A percentile compares a stretch with the other conserved stretches of the same genome.
These are phyloP conservation scores for Musca vetustissima DNA, from an alignment of 1,140 invertebrate species.

Conservation along the genomic window DNA sequence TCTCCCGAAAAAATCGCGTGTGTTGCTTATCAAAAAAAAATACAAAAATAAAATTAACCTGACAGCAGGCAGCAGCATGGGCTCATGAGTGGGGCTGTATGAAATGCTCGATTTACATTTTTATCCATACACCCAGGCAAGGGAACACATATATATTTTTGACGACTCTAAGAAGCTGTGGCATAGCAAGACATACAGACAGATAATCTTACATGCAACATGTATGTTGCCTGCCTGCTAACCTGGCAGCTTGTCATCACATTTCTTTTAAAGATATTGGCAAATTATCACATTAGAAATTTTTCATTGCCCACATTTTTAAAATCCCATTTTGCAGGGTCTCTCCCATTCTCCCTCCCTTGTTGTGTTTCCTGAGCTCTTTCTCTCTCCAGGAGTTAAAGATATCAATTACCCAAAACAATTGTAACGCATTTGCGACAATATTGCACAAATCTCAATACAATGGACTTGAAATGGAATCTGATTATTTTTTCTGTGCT, in stretches of 20 bases:
- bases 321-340: too few species aligned
- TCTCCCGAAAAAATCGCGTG: slow-evolving; percentile 8
- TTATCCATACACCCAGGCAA: too few species aligned
- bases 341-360: too few species aligned
- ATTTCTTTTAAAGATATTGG: too few species aligned
- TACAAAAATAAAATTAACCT: too few species aligned
- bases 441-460: neutral
- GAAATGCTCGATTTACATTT: slow-evolving; percentile 18
- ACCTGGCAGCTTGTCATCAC: too few species aligned
- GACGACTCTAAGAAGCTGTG: neutral
- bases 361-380: too few species aligned
- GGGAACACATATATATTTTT: slow-evolving; percentile 14
- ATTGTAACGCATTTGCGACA: neutral
- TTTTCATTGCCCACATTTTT: too few species aligned
- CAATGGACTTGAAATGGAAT: neutral
- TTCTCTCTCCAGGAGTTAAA: neutral
- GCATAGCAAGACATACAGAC: too few species aligned
- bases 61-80: slow-evolving; percentile 11
- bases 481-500: neutral
- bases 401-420: slow-evolving; percentile 26
- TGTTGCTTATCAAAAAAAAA: slow-evolving; percentile 18
- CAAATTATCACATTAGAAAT: too few species aligned
- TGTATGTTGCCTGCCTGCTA: too few species aligned
- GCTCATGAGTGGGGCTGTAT: neutral
- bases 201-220: too few species aligned